Percentiles rank a stretch among this genome's conserved stretches.
phyloP scores from a whole-genome alignment of 1,140 invertebrate genomes.

The Orussus abietinus region DNA sequence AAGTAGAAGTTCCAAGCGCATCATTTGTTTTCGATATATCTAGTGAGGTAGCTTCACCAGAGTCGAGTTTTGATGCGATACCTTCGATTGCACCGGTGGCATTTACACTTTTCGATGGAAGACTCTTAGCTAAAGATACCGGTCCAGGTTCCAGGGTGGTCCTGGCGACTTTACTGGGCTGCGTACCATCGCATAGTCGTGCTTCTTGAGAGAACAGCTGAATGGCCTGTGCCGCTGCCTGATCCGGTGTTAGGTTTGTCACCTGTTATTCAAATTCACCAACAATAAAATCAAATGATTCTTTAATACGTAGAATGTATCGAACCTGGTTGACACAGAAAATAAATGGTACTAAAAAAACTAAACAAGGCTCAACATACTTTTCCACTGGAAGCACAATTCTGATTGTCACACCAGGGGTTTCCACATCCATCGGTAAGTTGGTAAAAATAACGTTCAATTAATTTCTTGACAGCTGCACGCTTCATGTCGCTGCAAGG shows the following conservation, averaged over 20 bases:
- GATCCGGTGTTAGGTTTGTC: slow-evolving; percentile 74
- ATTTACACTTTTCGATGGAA: slow-evolving; percentile 55
- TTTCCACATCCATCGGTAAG: slow-evolving; percentile 88
- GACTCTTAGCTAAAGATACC: slow-evolving; percentile 55
- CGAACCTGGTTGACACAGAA: too few relatives aligned
- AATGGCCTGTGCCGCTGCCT: slow-evolving; percentile 83
- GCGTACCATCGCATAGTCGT: slow-evolving; percentile 68
- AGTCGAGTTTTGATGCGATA: slow-evolving; percentile 23
- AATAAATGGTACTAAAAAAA: too few relatives aligned
- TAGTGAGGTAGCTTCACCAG: too few relatives aligned
- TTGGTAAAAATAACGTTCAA: slow-evolving; percentile 90
- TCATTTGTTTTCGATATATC: background rate
- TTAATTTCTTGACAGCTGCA: slow-evolving; percentile 80
- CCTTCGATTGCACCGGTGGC: slow-evolving; percentile 49
- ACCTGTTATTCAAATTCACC: too few relatives aligned
- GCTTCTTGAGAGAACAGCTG: slow-evolving; percentile 82
- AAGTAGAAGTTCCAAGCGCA: too few relatives aligned
- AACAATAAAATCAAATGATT: too few relatives aligned
- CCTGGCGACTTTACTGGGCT: slow-evolving; percentile 69
- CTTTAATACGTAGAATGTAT: too few relatives aligned
- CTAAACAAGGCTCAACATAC: too few relatives aligned
- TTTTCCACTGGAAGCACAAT: slow-evolving; percentile 85
- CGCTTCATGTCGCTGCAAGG: slow-evolving; percentile 77
- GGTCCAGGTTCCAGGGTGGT: slow-evolving; percentile 55
- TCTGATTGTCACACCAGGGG: slow-evolving; percentile 73